Evolutionary conservation across 1,140 invertebrate species (phyloP).

Genomic region (Heliothis subflexa): DNA sequence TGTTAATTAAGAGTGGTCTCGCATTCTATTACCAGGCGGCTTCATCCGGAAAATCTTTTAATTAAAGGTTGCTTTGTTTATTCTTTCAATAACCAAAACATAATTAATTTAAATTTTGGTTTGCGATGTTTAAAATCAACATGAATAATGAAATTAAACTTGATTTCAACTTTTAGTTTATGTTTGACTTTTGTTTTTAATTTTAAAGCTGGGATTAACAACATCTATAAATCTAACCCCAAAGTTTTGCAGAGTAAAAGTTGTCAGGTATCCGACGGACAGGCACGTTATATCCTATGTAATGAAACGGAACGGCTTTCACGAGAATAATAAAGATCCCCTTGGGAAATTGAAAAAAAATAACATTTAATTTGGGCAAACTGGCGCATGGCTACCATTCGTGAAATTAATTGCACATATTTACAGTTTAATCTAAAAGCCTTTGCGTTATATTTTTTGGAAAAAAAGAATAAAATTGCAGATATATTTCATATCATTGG

Average conservation of each 20-base stretch:
- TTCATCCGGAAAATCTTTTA: conserved; percentile 20
- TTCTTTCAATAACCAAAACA: background rate
- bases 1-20: background rate
- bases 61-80: conserved; percentile 30
- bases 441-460: too few relatives aligned
- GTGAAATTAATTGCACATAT: background rate
- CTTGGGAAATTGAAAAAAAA: conserved; percentile 10
- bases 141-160: conserved; percentile 10
- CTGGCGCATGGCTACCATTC: background rate
- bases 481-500: background rate
- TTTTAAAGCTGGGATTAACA: background rate
- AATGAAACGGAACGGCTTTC: background rate
- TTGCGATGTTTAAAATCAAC: background rate
- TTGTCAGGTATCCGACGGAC: background rate
- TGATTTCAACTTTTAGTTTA: conserved; percentile 1
- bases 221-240: background rate
- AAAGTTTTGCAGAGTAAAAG: background rate
- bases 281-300: background rate
- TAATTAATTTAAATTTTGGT: background rate
- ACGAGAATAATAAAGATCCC: conserved; percentile 7
- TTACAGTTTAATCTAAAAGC: background rate
- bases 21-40: background rate
- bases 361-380: conserved; percentile 13
- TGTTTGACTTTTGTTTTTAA: conserved; percentile 1
- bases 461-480: background rate